These are phyloP conservation scores for Sciurus niger DNA, from an alignment of 2,113 vertebrate genomes.

Conservation along the genomic window DNA sequence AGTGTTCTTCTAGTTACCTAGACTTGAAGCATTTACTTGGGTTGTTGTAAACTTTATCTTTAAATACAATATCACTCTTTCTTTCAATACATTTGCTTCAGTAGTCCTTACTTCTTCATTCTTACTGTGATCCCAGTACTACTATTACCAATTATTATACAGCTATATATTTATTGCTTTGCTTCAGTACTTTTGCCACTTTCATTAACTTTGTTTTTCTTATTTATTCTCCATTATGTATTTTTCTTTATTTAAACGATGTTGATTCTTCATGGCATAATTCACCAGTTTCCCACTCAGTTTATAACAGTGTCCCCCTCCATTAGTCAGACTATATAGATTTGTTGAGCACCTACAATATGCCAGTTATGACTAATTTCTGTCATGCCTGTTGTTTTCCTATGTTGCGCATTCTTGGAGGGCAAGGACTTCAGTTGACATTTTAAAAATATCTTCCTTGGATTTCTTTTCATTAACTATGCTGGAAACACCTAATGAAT, in stretches of 20 bases:
- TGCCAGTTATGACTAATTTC: conserved; percentile 9
- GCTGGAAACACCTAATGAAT: conserved; percentile 32
- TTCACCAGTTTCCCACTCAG: not conserved
- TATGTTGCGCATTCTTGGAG: not conserved
- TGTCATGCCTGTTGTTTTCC: not conserved
- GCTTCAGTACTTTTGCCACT: not conserved
- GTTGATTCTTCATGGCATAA: not conserved
- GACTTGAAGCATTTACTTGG: not conserved
- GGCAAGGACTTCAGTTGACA: not conserved
- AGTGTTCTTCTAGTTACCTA: not conserved
- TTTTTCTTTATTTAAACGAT: not conserved
- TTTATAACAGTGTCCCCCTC: not conserved
- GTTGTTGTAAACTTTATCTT: not conserved
- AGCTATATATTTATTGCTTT: not conserved
- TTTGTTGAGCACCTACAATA: not conserved
- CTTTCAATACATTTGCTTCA: conserved; percentile 43
- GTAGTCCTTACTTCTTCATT: conserved; percentile 11
- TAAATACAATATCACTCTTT: not conserved
- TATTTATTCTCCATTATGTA: not conserved
- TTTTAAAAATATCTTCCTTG: not conserved
- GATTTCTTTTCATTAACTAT: not conserved
- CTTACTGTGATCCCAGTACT: not conserved
- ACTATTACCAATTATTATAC: not conserved
- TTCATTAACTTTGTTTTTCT: not conserved
- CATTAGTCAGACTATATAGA: not conserved